phyloP scores from a whole-genome alignment of 2,888 invertebrate genomes.

The Eupithecia inturbata region DNA sequence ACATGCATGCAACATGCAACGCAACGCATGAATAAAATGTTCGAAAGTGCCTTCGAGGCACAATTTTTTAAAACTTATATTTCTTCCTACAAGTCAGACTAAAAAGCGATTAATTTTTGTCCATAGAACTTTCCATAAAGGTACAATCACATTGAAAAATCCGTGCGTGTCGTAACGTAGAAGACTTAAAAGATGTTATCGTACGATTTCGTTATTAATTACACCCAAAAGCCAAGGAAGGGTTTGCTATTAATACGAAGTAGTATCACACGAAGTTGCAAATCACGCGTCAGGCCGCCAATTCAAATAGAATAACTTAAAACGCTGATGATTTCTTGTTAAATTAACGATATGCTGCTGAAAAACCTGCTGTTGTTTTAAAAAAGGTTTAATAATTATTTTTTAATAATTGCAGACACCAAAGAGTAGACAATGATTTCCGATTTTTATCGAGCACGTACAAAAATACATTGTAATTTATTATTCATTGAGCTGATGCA shows the following conservation, averaged over 20 bases:
- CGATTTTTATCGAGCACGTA: too few relatives aligned
- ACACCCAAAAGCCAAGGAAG: slow-evolving; percentile 70
- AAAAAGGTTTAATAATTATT: too few relatives aligned
- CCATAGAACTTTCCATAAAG: slow-evolving; percentile 1
- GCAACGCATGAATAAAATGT: too few relatives aligned
- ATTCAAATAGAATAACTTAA: neutral
- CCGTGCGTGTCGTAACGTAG: slow-evolving; percentile 50
- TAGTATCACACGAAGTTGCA: slow-evolving; percentile 15
- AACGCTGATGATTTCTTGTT: neutral
- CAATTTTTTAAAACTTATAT: neutral
- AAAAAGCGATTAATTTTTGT: neutral
- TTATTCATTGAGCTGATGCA: too few relatives aligned
- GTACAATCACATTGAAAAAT: slow-evolving; percentile 43
- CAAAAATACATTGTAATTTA: too few relatives aligned
- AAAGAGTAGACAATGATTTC: too few relatives aligned
- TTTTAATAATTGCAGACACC: too few relatives aligned
- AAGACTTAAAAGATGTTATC: slow-evolving; percentile 71
- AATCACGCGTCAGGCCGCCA: neutral
- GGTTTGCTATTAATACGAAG: slow-evolving; percentile 69
- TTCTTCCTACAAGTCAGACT: neutral
- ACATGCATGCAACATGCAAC: too few relatives aligned
- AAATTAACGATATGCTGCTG: neutral
- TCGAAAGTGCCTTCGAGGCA: too few relatives aligned
- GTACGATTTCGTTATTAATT: slow-evolving; percentile 75
- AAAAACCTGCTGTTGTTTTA: too few relatives aligned